Base-by-base conservation (phyloP, 2,113 vertebrate species). In the Variabilichromis moorii region DNA sequence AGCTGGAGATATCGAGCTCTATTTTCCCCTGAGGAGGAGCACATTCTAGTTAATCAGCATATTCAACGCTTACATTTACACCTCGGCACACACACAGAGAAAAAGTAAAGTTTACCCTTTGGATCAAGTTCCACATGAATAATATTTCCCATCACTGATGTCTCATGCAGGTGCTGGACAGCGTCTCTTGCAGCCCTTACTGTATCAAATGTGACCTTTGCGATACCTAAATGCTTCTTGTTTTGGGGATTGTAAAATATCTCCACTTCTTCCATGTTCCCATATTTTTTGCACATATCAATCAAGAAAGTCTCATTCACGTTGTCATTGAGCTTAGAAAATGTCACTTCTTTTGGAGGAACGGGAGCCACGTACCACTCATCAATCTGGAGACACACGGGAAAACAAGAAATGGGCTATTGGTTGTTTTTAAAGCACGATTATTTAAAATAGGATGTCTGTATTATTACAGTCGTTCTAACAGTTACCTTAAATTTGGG, bases 121-220 rank as follows among this genome's bases (percentile, higher is more conserved):
- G 98, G 98, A 94, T 99, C 99, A 91, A 99, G 95, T 95, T 99
- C 98, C 96, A 98, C 98, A 53, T 98, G 98, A 93, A 99, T 99
- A 84, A 98, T 96, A 90, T 99, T 99, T 82, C 98, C 99, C 99
- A 99, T 99, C 87, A 99, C 99, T 0, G 99, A 98, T 4, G 98
- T 99, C 91, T 97, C 97, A 83, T 99, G 97, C 86, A 99, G 96
- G 82, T 98, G 96, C 86, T 97, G 96, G 5, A 98, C 98, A 0
- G 98, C 97, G 31, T 98, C 97, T 90, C 96, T 98, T 31, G 99
- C 98, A 1, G 97, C 98, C 88, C 91, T 96, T 88, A 98, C 98
- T 0, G 97, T 98, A 94, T 98, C 97, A 84, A 99, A 99, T 73
- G 98, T 80, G 13, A 99, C 98, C 97, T 98, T 99, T 79, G 98